Evolutionary conservation across 2,888 invertebrate species (phyloP), one percentile per base, ranked within the genome.

Genomic region (Sipha maydis): DNA sequence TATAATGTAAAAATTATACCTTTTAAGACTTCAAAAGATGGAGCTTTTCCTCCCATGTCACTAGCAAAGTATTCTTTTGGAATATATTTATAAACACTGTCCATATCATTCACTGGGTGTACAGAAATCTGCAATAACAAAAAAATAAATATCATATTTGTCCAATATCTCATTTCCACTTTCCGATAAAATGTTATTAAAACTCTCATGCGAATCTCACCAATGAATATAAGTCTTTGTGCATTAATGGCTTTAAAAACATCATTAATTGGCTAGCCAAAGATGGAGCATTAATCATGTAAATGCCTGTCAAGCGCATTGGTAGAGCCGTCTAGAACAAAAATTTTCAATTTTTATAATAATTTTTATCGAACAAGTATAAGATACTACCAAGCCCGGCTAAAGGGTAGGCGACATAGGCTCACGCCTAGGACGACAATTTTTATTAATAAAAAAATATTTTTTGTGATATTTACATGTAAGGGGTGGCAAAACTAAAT

Each of bases 211-310:
- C 38, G 38, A 38, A 56, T 67, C 86, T 89, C 83, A 90, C 90
- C 89, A 89, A 3, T 3, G 90, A 86, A 69, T 89, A 89, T 25
- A 90, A 67, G 48, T 90, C 84, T 78, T 85, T 89, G 34, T 90
- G 83, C 89, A 90, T 90, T 4, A 90, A 75, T 11, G 89, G 89
- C 41, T 89, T 89, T 34, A 89, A 76, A 28, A 90, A 76, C 19
- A 80, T 88, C 80, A 90, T 61, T 54, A 90, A 56, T 61, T 89
- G 89, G 82, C 89, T 86, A 17, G 89, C 85, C 28, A 90, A 71
- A 1, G 90, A 75, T 9, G 89, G 84, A 28, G 89, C 89, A 34
- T 90, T 90, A 41, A 90, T 85, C 48, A 89, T 79, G 71, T 89
- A 82, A 0, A 90, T 61, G 25, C 86, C 86, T 41, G 85, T 90